Conservation (phyloP, 2,113 vertebrate genomes). For the Trematocara zebra region DNA sequence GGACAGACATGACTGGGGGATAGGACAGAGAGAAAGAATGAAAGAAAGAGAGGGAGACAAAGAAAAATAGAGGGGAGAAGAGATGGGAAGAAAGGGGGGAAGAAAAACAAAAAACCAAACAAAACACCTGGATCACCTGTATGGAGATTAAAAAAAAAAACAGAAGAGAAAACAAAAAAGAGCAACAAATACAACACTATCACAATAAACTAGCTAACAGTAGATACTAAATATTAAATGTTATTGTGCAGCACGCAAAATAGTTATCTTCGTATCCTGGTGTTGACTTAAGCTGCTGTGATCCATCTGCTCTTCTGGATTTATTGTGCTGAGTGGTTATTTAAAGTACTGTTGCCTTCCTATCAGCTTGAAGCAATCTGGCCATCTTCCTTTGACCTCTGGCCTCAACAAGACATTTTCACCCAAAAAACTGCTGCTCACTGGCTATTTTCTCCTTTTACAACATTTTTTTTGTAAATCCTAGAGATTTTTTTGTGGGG, state of each 20-base stretch:
- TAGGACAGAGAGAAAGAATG: not conserved
- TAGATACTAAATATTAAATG: not conserved
- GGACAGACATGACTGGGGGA: not conserved
- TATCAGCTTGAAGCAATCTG: not conserved
- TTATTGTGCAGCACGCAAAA: not conserved
- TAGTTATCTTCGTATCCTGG: not conserved
- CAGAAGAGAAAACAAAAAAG: not conserved
- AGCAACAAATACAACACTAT: not conserved
- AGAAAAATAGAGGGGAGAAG: not conserved
- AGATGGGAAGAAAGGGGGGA: not conserved
- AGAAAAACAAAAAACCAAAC: rapidly evolving
- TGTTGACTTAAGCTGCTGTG: not conserved
- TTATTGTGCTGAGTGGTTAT: not conserved
- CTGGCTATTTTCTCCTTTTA: not conserved
- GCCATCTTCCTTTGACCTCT: not conserved
- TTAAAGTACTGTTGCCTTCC: not conserved
- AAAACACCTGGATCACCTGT: not conserved
- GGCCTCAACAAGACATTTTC: not conserved
- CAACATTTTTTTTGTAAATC: not conserved
- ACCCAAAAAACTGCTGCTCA: not conserved
- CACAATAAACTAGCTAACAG: not conserved
- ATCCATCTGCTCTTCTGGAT: not conserved
- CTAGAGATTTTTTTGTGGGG: not conserved
- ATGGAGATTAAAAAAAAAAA: rapidly evolving
- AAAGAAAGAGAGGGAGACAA: not conserved